These are phyloP conservation scores for Phrynosoma blainvillii DNA, from an alignment of 2,113 vertebrate species.

Conservation along the genomic window DNA sequence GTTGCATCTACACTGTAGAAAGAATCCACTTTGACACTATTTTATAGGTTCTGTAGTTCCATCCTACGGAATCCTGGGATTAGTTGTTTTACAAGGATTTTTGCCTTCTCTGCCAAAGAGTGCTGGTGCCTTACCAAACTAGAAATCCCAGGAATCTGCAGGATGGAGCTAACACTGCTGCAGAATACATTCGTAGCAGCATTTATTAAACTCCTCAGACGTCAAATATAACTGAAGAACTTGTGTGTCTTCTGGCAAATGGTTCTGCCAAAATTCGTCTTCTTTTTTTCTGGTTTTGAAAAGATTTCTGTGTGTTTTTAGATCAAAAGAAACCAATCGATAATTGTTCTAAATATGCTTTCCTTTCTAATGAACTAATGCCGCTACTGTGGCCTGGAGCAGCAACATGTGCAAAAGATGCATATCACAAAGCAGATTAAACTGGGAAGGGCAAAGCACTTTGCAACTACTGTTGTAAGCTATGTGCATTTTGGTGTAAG, in stretches of 20 bases:
- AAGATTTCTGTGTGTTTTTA: neutral
- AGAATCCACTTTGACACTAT: too few species aligned
- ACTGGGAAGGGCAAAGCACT: neutral
- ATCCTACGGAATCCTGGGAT: too few species aligned
- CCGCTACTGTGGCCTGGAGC: neutral
- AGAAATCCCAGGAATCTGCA: too few species aligned
- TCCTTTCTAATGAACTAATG: neutral
- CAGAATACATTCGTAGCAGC: neutral
- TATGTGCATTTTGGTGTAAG: neutral
- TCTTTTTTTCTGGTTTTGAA: constrained; percentile 8
- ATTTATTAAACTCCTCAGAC: neutral
- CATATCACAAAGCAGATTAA: neutral
- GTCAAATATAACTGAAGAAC: too few species aligned
- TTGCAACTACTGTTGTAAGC: neutral
- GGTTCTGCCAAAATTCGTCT: neutral
- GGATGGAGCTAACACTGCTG: neutral
- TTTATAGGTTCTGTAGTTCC: too few species aligned
- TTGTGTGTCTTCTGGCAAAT: neutral
- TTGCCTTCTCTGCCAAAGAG: too few species aligned
- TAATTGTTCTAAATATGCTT: constrained; percentile 6
- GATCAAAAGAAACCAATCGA: neutral
- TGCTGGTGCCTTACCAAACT: too few species aligned
- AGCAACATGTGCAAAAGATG: neutral
- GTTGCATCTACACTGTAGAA: too few species aligned
- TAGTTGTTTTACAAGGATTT: too few species aligned